Conservation (phyloP, 2,797 vertebrate species). For the Serranus cabrilla region DNA sequence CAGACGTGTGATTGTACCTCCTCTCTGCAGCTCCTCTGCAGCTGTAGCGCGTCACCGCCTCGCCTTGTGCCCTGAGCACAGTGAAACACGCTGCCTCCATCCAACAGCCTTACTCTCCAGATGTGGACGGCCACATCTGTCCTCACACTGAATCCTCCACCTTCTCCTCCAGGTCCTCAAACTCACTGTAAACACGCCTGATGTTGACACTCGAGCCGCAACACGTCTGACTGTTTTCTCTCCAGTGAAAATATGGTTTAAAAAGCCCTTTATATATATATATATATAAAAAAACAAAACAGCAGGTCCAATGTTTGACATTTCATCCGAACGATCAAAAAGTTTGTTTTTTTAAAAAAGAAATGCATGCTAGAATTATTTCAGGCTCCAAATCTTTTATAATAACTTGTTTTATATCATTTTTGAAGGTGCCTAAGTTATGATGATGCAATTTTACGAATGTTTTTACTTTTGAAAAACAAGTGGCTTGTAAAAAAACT, state of each 20-base stretch:
- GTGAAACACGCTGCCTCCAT: conserved; percentile 35
- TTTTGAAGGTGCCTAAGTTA: conserved; percentile 83
- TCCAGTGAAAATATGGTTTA: conserved; percentile 7
- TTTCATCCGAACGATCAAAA: conserved; percentile 40
- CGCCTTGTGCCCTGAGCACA: conserved; percentile 61
- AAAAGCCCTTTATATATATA: conserved; percentile 33
- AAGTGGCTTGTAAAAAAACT: conserved; percentile 71
- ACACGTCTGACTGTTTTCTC: conserved; percentile 4
- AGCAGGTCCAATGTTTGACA: conserved; percentile 11
- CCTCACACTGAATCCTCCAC: conserved; percentile 7
- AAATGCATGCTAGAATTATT: conserved; percentile 66
- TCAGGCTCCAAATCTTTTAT: conserved; percentile 61
- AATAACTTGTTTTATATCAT: conserved; percentile 71
- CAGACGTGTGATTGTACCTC: conserved; percentile 77
- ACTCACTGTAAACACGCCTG: conserved; percentile 24
- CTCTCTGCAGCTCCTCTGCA: conserved; percentile 56
- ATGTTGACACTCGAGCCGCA: conserved; percentile 29
- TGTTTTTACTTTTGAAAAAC: conserved; percentile 74
- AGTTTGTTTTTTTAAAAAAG: conserved; percentile 32
- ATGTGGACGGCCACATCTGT: conserved; percentile 32
- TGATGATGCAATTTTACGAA: conserved; percentile 78
- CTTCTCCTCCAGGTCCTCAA: background rate
- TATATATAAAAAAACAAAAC: background rate
- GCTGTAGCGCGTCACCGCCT: conserved; percentile 63
- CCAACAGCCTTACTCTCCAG: conserved; percentile 60